These are phyloP conservation scores for Thyatira batis DNA, from an alignment of 2,888 invertebrate genomes.

Conservation along the genomic window DNA sequence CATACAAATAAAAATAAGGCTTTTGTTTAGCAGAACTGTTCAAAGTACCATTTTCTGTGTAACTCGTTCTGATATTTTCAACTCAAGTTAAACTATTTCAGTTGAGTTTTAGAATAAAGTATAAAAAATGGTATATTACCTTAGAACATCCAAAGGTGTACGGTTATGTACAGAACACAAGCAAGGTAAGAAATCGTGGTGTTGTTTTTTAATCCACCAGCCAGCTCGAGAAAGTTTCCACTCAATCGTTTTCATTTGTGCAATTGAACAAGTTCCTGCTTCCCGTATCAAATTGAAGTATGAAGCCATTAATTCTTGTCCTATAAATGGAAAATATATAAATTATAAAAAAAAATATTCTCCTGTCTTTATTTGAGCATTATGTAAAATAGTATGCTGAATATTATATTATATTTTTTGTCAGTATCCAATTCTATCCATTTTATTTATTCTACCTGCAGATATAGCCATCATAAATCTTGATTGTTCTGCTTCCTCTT, in stretches of 20 bases:
- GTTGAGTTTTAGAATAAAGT: not conserved
- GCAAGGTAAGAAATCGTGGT: conserved; percentile 61
- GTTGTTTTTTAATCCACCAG: conserved; percentile 66
- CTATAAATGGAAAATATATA: conserved; percentile 45
- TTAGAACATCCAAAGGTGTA: conserved; percentile 62
- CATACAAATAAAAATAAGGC: too few relatives aligned
- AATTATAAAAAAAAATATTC: not conserved
- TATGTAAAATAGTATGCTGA: too few relatives aligned
- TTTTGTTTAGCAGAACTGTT: too few relatives aligned
- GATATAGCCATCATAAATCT: conserved; percentile 74
- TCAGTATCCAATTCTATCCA: not conserved
- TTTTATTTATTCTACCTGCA: conserved; percentile 43
- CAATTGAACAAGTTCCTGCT: conserved; percentile 54
- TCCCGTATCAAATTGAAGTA: conserved; percentile 67
- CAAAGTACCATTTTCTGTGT: too few relatives aligned
- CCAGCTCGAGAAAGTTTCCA: conserved; percentile 72
- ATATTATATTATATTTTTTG: too few relatives aligned
- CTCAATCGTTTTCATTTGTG: conserved; percentile 65
- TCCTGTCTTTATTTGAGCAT: too few relatives aligned
- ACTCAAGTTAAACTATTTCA: not conserved
- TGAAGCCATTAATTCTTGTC: conserved; percentile 74
- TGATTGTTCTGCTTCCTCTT: conserved; percentile 72
- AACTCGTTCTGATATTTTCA: too few relatives aligned
- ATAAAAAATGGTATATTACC: conserved; percentile 44
- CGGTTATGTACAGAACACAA: conserved; percentile 59